Evolutionary conservation across 2,797 vertebrate genomes (phyloP).

Genomic region (Serranus cabrilla): DNA sequence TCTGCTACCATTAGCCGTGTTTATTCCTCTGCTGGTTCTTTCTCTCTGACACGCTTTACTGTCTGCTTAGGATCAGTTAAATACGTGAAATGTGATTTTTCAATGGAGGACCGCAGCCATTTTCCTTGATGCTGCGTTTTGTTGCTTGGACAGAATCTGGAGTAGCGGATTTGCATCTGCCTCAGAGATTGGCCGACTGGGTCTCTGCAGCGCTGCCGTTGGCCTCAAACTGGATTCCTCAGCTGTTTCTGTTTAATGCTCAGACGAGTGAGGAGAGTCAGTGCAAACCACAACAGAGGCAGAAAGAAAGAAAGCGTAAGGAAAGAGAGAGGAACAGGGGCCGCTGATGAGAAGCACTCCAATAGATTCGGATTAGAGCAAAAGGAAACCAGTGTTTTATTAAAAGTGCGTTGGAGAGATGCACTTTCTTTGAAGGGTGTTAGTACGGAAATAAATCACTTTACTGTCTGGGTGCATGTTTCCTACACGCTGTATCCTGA

Average conservation of each 20-base stretch:
- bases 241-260: slow-evolving; percentile 86
- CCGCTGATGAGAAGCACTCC: slow-evolving; percentile 19
- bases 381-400: slow-evolving; percentile 31
- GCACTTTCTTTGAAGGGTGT: neutral
- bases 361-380: slow-evolving; percentile 33
- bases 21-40: neutral
- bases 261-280: slow-evolving; percentile 71
- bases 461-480: neutral
- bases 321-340: slow-evolving; percentile 4
- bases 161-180: slow-evolving; percentile 47
- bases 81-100: slow-evolving; percentile 26
- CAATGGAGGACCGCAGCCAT: slow-evolving; percentile 19
- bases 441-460: slow-evolving; percentile 9
- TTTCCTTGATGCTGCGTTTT: slow-evolving; percentile 41
- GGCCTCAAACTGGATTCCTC: slow-evolving; percentile 82
- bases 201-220: slow-evolving; percentile 69
- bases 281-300: slow-evolving; percentile 69
- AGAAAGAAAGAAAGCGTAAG: slow-evolving; percentile 33
- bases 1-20: neutral
- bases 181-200: slow-evolving; percentile 54
- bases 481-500: neutral
- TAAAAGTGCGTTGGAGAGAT: slow-evolving; percentile 12
- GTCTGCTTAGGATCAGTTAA: neutral
- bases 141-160: slow-evolving; percentile 42
- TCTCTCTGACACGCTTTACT: neutral